Base-by-base conservation (phyloP, 2,888 invertebrate species). In the Ligdia adustata region DNA sequence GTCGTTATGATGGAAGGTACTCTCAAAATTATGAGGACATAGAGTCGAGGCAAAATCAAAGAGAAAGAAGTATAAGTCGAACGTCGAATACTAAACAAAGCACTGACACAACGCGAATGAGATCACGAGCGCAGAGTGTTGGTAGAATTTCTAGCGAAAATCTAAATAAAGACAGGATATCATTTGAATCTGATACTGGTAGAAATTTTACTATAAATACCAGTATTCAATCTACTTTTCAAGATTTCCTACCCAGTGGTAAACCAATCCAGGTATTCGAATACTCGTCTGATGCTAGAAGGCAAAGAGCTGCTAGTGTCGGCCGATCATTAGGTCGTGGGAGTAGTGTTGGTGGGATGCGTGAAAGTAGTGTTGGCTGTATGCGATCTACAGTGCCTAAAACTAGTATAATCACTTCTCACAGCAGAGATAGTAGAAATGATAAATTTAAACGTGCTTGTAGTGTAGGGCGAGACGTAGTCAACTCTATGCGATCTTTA, bases 141-240 rank as follows among this genome's bases (percentile, higher is more conserved):
- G 52, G 62, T 22, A 66, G 58, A 60, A 56, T 39, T 49, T 24
- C 14, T 28, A 45, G 41, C 2, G 22, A 22, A 52, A 42, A 60
- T 14, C 2, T 14, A 11, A 57, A 60, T 7, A 39, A 39, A 42
- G 63, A 66, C 15, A 76, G 76, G 12, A 67, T 52, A 15, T 76
- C 75, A 2, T 68, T 82, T 1, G 67, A 79, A 58, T 60, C 70
- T 3, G 62, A 76, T 32, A 55, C 64, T 3, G 79, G 81, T 1
- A 69, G 69, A 11, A 69, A 79, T n/a, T 83, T 88, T 52, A 72
- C 64, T 9, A 89, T 88, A 55, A 81, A 90, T 49, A 87, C 84
- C 2, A 88, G 85, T 60, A 71, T 84, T 6, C 80, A 76, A 37
- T 65, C 72, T 34, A 82, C 84, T 16, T 88, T 87, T 52, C 84